These are phyloP conservation scores for Palythoa caribaeorum DNA, from an alignment of 92 coral and sea anemone species.

Conservation along the genomic window DNA sequence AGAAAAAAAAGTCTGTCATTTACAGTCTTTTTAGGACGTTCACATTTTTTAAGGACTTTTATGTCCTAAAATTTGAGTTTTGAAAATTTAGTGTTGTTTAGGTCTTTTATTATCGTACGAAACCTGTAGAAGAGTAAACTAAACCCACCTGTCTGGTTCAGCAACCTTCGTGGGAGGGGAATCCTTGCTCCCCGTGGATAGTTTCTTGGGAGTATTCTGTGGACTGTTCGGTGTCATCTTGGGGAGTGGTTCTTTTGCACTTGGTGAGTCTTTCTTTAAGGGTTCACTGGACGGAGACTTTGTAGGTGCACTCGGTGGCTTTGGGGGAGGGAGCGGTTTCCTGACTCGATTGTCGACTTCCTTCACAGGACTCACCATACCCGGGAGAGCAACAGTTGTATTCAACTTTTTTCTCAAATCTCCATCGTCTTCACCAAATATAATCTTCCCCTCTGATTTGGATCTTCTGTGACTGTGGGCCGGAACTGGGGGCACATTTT, in stretches of 20 bases:
- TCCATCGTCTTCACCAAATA: slow-evolving; percentile 71
- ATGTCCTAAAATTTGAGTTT: no score
- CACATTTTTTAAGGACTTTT: no score
- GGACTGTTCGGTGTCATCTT: not conserved
- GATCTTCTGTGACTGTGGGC: slow-evolving; percentile 82
- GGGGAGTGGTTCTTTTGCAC: not conserved
- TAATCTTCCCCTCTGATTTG: slow-evolving; percentile 78
- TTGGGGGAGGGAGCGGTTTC: slow-evolving; percentile 37
- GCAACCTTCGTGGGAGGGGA: not conserved
- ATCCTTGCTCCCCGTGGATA: not conserved
- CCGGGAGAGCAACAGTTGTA: slow-evolving; percentile 61
- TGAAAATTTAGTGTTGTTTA: no score
- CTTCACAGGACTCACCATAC: slow-evolving; percentile 22
- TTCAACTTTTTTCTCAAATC: slow-evolving; percentile 37
- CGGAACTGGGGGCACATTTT: slow-evolving; percentile 63
- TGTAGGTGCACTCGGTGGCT: not conserved
- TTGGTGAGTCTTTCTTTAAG: not conserved
- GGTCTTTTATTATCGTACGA: no score
- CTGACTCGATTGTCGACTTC: not conserved
- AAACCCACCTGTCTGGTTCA: slow-evolving; percentile 7
- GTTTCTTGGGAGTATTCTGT: not conserved
- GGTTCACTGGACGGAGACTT: slow-evolving; percentile 1
- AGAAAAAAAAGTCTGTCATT: no score
- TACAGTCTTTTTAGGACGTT: no score
- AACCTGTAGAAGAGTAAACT: no score